Evolutionary conservation across 2,888 invertebrate species (phyloP).

Genomic region (Branchinecta sandiegonensis): DNA sequence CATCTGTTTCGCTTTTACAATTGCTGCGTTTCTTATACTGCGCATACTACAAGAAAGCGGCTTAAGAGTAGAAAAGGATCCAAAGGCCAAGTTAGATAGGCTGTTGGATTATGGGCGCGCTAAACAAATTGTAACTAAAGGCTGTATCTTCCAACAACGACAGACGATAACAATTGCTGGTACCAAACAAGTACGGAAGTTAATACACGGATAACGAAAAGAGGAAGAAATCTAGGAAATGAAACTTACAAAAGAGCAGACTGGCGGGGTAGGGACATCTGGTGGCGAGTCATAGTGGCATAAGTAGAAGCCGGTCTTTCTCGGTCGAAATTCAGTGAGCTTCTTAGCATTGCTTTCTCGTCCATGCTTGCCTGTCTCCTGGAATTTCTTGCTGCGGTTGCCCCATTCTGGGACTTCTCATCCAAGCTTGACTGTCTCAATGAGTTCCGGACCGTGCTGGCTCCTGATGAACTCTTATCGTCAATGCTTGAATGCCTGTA

Average conservation of each 20-base stretch:
- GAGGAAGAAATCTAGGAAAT: background rate
- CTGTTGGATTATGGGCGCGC: too few species aligned
- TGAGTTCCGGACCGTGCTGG: slow-evolving; percentile 1
- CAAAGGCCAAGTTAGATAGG: too few species aligned
- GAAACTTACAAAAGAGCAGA: slow-evolving; percentile 25
- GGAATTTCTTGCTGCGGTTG: background rate
- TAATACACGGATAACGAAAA: too few species aligned
- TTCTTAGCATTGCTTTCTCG: slow-evolving; percentile 3
- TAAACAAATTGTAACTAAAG: too few species aligned
- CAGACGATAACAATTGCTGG: too few species aligned
- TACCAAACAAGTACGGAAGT: too few species aligned
- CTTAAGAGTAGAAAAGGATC: too few species aligned
- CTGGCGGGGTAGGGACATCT: slow-evolving; percentile 30
- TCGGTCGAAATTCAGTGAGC: slow-evolving; percentile 15
- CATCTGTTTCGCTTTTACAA: too few species aligned
- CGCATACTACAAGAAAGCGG: too few species aligned
- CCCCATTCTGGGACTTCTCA: background rate
- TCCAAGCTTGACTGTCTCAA: background rate
- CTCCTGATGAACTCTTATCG: background rate
- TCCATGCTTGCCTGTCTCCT: background rate
- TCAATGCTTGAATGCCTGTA: slow-evolving; percentile 9
- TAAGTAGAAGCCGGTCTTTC: slow-evolving; percentile 40
- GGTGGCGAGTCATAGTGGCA: slow-evolving; percentile 36
- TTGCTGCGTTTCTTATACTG: too few species aligned
- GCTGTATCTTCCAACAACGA: too few species aligned